Evolutionary conservation across 2,888 invertebrate genomes (phyloP), one percentile per base, ranked within the genome.

Genomic region (Tenthredo livida): DNA sequence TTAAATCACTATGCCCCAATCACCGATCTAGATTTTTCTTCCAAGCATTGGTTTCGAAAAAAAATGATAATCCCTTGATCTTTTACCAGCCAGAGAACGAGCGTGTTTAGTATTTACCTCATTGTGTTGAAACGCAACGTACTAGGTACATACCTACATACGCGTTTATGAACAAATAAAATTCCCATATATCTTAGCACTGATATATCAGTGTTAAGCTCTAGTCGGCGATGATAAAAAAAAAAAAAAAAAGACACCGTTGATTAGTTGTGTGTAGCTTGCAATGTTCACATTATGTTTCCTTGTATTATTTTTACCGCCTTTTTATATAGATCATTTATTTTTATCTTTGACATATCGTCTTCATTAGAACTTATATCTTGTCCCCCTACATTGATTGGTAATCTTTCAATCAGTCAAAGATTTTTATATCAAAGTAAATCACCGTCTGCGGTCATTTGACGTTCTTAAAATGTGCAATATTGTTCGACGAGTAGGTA

Each of bases 321-420:
- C 12, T 73, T 43, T 73, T 73, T 29, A 2, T 21, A 73, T 12
- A 25, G 40, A 25, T 43, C 29, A 12, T 43, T 73, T 21, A 40
- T 47, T 25, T 25, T 47, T 40, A 40, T 73, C 40, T 25, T 47
- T 17, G 73, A 73, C 43, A 73, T 21, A 73, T 47, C 47, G 29
- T 25, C 73, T 43, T 40, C 43, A 73, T 73, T 21, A 40, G 43
- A 73, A 47, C 10, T 43, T 43, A 43, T 73, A 43, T 73, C 73
- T 73, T 25, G n/a, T 73, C 47, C 25, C 21, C 21, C 1, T 47
- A 73, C 10, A 9, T 40, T 40, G 73, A 43, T 73, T 47, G 43
- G 40, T 21, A 10, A 43, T n/a, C 43, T 21, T 21, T 43, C 43
- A 47, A 73, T 73, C 73, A 12, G 40, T 43, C 73, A 25, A 15